Evolutionary conservation across 2,888 invertebrate species (phyloP), one percentile per base, ranked within the genome.

Genomic region (Cordylochernes scorpioides): DNA sequence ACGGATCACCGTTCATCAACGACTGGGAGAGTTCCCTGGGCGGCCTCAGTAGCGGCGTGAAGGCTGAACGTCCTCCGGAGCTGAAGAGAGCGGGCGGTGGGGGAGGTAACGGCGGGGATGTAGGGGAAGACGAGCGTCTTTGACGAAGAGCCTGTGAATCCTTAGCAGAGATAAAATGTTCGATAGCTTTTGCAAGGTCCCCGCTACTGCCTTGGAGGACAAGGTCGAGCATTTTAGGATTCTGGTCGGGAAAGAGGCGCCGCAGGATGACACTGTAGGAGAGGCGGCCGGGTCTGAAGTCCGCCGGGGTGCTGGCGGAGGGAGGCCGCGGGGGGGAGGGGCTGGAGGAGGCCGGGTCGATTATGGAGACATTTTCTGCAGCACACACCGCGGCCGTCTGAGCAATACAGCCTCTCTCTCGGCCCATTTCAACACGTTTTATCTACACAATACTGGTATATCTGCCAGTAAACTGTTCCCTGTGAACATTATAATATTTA

Each of bases 201-300:
- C 84, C 75, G 48, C 78, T 80, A 51, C 86, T 86, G 18, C 82
- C 67, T 40, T 80, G 72, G 25, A 88, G 58, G n/a, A 86, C 78
- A 41, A 86, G 57, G 49, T 88, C 82, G 28, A 91, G 55, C 2
- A 86, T 80, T 0, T 77, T 67, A 2, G 72, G 61, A 49, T 80
- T 78, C 45, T 80, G 72, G 44, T 74, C 75, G 0, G 86, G 86
- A 49, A 88, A 91, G 18, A 91, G 58, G 41, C 77, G 68, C 8
- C 71, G 64, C 24, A 91, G 58, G 60, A 88, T 77, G 44, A 86
- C 82, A 25, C 61, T 15, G 1, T 39, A 31, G n/a, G 28, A 31
- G 1, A 38, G 28, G 7, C 41, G 21, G 3, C 40, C 40, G 2
- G 40, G 39, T 9, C 42, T 15, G 27, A 39, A 40, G 29, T 40